These are phyloP conservation scores for Caenorhabditis wallacei DNA, from an alignment of 2,888 invertebrate species.

Conservation along the genomic window DNA sequence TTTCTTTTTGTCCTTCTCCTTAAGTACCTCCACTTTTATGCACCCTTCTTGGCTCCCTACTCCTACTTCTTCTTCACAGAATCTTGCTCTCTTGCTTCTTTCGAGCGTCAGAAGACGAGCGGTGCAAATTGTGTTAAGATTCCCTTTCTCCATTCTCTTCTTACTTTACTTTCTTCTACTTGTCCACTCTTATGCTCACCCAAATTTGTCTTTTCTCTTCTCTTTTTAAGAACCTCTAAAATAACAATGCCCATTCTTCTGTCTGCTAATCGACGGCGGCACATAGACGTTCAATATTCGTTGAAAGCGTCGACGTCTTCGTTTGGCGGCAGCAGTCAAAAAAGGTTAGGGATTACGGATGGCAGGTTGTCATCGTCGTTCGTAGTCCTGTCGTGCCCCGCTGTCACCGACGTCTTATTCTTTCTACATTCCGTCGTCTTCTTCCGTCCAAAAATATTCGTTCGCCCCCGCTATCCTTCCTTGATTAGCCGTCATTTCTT, in stretches of 20 bases:
- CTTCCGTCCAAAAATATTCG: constrained; percentile 37
- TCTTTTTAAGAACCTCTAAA: constrained; percentile 1
- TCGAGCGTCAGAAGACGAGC: constrained; percentile 46
- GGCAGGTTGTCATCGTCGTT: constrained; percentile 31
- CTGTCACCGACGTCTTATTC: constrained; percentile 21
- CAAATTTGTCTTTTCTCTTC: background rate
- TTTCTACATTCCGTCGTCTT: constrained; percentile 8
- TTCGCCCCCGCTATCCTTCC: constrained; percentile 24
- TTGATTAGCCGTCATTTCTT: constrained; percentile 46
- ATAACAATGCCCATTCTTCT: constrained; percentile 21
- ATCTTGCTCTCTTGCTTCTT: constrained; percentile 38
- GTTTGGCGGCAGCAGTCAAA: constrained; percentile 39
- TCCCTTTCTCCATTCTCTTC: constrained; percentile 38
- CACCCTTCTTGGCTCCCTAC: constrained; percentile 25
- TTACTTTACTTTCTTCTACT: constrained; percentile 3
- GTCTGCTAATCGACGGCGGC: constrained; percentile 28
- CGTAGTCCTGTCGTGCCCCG: background rate
- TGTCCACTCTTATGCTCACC: constrained; percentile 32
- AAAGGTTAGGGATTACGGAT: constrained; percentile 57
- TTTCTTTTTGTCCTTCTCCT: constrained; percentile 11
- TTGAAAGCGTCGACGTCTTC: constrained; percentile 17
- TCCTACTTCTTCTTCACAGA: constrained; percentile 23
- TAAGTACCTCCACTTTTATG: constrained; percentile 46
- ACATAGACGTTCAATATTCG: constrained; percentile 34
- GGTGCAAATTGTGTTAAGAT: constrained; percentile 63